phyloP scores from a whole-genome alignment of 2,113 vertebrate species.

The Campylomormyrus numenius region DNA sequence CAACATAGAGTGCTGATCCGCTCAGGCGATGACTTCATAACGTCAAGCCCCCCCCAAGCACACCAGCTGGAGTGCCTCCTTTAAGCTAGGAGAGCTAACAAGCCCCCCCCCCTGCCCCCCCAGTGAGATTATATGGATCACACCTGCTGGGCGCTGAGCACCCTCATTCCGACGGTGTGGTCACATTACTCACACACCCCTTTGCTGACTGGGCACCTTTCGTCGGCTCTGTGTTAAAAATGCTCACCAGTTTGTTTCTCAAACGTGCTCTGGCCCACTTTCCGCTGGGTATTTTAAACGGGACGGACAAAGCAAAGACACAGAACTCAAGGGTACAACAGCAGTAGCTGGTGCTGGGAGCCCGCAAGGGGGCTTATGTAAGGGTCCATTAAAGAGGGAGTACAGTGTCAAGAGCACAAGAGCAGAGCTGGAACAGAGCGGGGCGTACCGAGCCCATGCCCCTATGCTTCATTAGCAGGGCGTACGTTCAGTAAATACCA shows the following conservation, averaged over 20 bases:
- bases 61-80: not conserved
- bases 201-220: conserved; percentile 10
- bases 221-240: not conserved
- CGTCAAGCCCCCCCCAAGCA: not conserved
- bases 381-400: not conserved
- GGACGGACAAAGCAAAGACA: not conserved
- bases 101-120: not conserved
- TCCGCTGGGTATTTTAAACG: not conserved
- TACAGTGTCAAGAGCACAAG: not conserved
- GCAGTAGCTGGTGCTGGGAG: not conserved
- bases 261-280: not conserved
- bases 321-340: conserved; percentile 9
- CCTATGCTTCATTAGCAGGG: not conserved
- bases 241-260: not conserved
- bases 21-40: not conserved
- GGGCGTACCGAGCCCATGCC: not conserved
- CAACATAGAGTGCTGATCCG: not conserved
- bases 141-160: not conserved
- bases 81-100: not conserved
- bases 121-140: conserved; percentile 7
- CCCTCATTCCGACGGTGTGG: not conserved
- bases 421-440: not conserved
- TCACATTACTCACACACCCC: not conserved
- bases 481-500: not conserved
- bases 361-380: not conserved